phyloP scores from a whole-genome alignment of 2,888 invertebrate genomes.

The Microctonus aethiopoides region DNA sequence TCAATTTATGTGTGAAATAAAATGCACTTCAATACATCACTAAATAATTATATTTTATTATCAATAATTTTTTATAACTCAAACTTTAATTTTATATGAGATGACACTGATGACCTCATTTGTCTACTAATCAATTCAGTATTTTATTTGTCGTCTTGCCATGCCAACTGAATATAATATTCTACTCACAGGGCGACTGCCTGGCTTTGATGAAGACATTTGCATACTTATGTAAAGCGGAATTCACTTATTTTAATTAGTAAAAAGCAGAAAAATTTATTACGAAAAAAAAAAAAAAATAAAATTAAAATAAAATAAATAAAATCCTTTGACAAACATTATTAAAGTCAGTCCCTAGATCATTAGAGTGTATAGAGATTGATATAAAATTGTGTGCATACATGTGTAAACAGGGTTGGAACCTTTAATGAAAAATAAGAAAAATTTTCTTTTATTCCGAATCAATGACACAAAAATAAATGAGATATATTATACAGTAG shows the following conservation, averaged over 20 bases:
- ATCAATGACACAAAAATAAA: neutral
- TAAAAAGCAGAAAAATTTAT: too few relatives aligned
- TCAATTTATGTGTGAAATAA: neutral
- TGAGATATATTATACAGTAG: neutral
- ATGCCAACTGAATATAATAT: neutral
- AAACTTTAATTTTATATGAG: too few relatives aligned
- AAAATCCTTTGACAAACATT: too few relatives aligned
- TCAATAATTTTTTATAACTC: neutral
- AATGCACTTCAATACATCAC: neutral
- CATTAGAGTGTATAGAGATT: neutral
- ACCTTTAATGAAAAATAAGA: neutral
- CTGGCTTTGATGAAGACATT: too few relatives aligned
- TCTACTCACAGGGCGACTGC: neutral
- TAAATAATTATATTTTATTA: neutral
- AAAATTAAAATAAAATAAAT: too few relatives aligned
- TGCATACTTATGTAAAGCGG: too few relatives aligned
- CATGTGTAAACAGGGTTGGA: too few relatives aligned
- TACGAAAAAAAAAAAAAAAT: too few relatives aligned
- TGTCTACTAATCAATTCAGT: neutral
- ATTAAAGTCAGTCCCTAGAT: neutral
- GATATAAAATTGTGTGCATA: neutral
- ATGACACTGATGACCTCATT: neutral
- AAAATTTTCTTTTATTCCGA: neutral
- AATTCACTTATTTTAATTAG: too few relatives aligned
- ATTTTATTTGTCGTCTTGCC: neutral